Conservation (phyloP, 2,797 vertebrate genomes). For the Paramormyrops hopkinsi region DNA sequence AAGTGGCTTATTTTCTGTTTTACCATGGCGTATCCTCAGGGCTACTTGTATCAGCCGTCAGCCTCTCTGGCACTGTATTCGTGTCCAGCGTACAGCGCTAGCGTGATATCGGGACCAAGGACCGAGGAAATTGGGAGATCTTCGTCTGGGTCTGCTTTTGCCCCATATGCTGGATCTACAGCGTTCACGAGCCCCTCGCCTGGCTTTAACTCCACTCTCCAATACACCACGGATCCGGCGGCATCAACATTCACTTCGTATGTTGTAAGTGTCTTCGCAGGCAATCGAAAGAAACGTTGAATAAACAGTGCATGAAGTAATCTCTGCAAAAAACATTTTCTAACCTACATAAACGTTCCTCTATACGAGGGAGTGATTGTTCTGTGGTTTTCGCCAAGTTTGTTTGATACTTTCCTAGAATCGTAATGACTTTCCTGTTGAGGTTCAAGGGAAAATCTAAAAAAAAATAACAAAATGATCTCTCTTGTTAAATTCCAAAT, state of each 20-base stretch:
- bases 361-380: not conserved
- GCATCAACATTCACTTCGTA: slow-evolving; percentile 77
- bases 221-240: slow-evolving; percentile 77
- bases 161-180: slow-evolving; percentile 82
- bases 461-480: not conserved
- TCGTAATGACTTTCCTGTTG: not conserved
- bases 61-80: slow-evolving; percentile 82
- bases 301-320: not conserved
- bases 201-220: slow-evolving; percentile 77
- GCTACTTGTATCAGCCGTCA: slow-evolving; percentile 86
- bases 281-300: not conserved
- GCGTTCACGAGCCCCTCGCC: slow-evolving; percentile 70
- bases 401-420: not conserved
- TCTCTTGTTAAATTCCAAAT: not conserved
- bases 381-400: not conserved
- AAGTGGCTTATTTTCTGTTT: slow-evolving; percentile 43
- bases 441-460: not conserved
- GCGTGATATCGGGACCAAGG: slow-evolving; percentile 75
- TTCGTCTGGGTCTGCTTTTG: slow-evolving; percentile 85
- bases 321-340: slow-evolving; percentile 9
- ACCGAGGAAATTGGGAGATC: slow-evolving; percentile 82
- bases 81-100: slow-evolving; percentile 75
- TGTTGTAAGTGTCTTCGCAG: slow-evolving; percentile 68
- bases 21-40: slow-evolving; percentile 89
- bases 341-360: not conserved